Evolutionary conservation across 2,888 invertebrate genomes (phyloP).

Genomic region (Pseudococcus longispinus): DNA sequence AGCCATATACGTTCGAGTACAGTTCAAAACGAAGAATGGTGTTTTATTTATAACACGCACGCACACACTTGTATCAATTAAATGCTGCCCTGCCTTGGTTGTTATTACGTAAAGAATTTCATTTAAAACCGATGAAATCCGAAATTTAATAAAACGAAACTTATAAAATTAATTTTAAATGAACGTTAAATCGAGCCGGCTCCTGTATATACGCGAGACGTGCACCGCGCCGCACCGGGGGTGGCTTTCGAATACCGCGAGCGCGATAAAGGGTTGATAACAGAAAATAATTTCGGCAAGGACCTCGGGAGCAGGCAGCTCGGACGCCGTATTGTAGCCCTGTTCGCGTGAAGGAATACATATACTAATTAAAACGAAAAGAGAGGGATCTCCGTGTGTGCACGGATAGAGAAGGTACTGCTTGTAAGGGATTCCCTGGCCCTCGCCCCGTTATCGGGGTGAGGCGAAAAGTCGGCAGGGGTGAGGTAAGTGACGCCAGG

Average conservation of each 20-base stretch:
- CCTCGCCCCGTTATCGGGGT: not conserved
- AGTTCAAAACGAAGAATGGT: not conserved
- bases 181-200: constrained; percentile 43
- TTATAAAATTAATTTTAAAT: constrained; percentile 52
- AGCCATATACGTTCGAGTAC: not conserved
- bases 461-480: not conserved
- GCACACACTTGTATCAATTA: constrained; percentile 44
- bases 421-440: constrained; percentile 46
- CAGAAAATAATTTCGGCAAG: constrained; percentile 52
- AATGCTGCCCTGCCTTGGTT: constrained; percentile 42
- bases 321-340: constrained; percentile 49
- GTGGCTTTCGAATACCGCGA: constrained; percentile 17
- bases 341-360: constrained; percentile 45
- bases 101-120: constrained; percentile 44
- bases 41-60: constrained; percentile 26
- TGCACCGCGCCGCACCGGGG: not conserved
- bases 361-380: constrained; percentile 52
- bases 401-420: constrained; percentile 20
- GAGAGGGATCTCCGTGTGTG: constrained; percentile 46
- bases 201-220: not conserved
- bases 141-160: constrained; percentile 53
- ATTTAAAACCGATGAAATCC: constrained; percentile 51
- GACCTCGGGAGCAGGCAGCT: constrained; percentile 46
- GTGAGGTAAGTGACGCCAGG: constrained; percentile 43
- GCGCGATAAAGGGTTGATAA: constrained; percentile 51